Evolutionary conservation across 2,797 vertebrate genomes (phyloP), one percentile per base, ranked within the genome.

Genomic region (Sebastes flavidus): DNA sequence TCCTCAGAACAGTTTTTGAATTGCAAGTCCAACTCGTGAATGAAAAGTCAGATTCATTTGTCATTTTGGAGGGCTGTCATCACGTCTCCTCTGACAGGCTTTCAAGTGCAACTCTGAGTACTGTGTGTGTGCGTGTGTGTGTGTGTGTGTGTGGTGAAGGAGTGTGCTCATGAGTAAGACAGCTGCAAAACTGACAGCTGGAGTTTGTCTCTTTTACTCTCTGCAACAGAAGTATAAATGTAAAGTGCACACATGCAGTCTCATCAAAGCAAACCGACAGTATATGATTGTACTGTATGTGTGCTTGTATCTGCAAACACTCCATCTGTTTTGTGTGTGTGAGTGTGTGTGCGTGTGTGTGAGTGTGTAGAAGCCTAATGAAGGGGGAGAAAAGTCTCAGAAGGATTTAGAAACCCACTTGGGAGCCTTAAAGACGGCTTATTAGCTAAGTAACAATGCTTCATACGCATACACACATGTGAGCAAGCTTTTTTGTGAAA

Each of bases 361-460:
- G 46, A 56, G 55, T 66, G 3, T 75, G n/a, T 27, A 52, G 13
- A 63, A 22, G 65, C 58, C 46, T 82, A 87, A 83, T 86, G 78
- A 85, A 70, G 55, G 34, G 12, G 56, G 34, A 63, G 24, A 38
- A 77, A 77, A 38, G 60, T 73, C 77, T 88, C 82, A 62, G 60
- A 86, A 81, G 80, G 82, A 81, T 75, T 75, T 78, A 63, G 60
- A 79, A 79, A 88, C 74, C 32, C 83, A 73, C 75, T 30, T 13
- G 83, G 83, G 83, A 84, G 76, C 56, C 36, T 42, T 84, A 69
- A 86, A 80, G 72, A 78, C 1, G 25, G 80, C 78, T 85, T 87
- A 69, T 90, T 88, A 85, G 83, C 32, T 49, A 65, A 61, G 77
- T 75, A 87, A 80, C 72, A 76, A 68, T 65, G 63, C 83, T 67